Evolutionary conservation across 2,888 invertebrate species (phyloP), one percentile per base, ranked within the genome.

Genomic region (Aspidapion aeneum): DNA sequence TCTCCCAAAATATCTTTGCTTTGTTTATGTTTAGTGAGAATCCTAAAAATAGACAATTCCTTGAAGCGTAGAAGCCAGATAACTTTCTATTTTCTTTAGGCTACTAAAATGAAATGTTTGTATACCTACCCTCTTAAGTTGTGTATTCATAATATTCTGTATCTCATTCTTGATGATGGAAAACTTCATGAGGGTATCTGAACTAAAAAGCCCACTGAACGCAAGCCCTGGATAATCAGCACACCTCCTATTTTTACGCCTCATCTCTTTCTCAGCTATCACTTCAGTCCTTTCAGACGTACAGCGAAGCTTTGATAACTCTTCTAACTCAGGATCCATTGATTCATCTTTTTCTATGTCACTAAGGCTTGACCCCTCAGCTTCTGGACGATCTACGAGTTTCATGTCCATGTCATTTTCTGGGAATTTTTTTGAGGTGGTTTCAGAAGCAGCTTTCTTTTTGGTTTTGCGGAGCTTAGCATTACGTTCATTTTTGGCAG

Each of bases 181-280:
- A 82, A 97, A 96, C 84, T 96, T 97, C 92, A 98, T 96, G 89
- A 97, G 90, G 9, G 97, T 96, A 79, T 96, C 96, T 63, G 96
- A 96, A 77, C 94, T 95, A 83, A 96, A 96, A 77, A 95, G 91
- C 68, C 94, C 94, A 72, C 91, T 90, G 78, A 96, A 94, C 1
- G 94, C 94, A 64, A 96, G 82, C 21, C 96, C 96, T 0, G 95
- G 96, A 82, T 96, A 96, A 78, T 95, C 95, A 51, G 94, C 90
- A 80, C 94, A 94, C 80, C 94, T 85, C 73, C 90, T 84, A 72
- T 91, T 85, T 64, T 87, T 80, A 63, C 87, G 81, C 59, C 91
- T 83, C 63, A 86, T 89, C 77, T 94, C 94, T 67, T 93, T 85
- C 76, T 91, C 94, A 22, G 94, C 93, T 67, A 94, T 85, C 62